Evolutionary conservation across 2,113 vertebrate genomes (phyloP).

Genomic region (Narcine bancroftii): DNA sequence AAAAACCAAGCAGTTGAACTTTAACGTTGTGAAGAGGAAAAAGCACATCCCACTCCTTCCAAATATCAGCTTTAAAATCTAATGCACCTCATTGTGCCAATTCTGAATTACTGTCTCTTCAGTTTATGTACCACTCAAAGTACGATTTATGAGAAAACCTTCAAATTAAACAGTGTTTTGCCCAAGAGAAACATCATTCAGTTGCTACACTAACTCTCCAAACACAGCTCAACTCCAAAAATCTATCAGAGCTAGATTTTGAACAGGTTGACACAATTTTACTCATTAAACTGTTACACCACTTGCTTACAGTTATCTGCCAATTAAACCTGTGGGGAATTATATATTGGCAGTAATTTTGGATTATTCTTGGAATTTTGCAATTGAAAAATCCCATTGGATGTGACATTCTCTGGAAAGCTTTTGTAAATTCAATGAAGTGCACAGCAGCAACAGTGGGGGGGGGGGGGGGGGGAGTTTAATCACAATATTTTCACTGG

Average conservation of each 20-base stretch:
- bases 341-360: neutral
- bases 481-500: slow-evolving; percentile 12
- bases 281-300: neutral
- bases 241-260: neutral
- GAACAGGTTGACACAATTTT: neutral
- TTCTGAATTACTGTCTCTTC: neutral
- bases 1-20: neutral
- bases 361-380: neutral
- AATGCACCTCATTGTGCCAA: neutral
- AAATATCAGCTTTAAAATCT: neutral
- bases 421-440: neutral
- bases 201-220: neutral
- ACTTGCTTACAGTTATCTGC: neutral
- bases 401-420: neutral
- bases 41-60: neutral
- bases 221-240: neutral
- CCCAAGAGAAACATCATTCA: neutral
- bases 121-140: neutral
- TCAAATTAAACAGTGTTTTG: neutral
- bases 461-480: neutral
- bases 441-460: neutral
- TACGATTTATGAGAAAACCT: neutral
- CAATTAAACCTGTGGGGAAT: neutral
- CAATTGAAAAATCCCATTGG: neutral
- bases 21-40: neutral